Conservation (phyloP, 2,113 vertebrate species). For the Lampris megalopsis region DNA sequence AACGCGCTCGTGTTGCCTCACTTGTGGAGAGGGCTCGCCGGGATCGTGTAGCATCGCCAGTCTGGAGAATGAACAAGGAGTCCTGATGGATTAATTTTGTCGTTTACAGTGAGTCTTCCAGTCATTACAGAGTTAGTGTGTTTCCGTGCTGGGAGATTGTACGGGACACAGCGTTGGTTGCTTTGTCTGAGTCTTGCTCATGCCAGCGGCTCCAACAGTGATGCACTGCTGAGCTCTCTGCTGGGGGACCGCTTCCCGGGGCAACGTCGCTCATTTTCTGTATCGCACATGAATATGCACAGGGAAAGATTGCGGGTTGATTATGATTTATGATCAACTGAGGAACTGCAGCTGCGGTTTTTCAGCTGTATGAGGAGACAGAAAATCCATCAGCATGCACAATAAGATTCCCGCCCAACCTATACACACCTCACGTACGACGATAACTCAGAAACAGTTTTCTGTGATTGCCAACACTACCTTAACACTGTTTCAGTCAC, state of each 20-base stretch:
- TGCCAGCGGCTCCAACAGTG: conserved; percentile 33
- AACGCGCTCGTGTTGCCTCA: conserved; percentile 6
- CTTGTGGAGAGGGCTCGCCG: neutral
- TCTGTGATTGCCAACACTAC: conserved; percentile 10
- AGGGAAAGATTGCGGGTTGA: conserved; percentile 39
- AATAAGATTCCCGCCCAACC: conserved; percentile 7
- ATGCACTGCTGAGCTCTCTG: conserved; percentile 41
- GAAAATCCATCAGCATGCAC: conserved; percentile 5
- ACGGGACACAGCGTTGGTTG: neutral
- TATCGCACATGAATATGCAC: conserved; percentile 58
- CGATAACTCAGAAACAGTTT: conserved; percentile 3
- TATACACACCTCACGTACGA: neutral
- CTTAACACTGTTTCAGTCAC: neutral
- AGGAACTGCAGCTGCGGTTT: conserved; percentile 44
- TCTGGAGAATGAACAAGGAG: conserved; percentile 30
- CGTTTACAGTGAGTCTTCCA: conserved; percentile 17
- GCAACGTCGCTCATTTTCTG: conserved; percentile 55
- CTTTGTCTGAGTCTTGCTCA: conserved; percentile 5
- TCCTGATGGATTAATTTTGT: conserved; percentile 50
- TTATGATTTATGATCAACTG: conserved; percentile 64
- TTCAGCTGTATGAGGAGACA: neutral
- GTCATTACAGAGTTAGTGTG: conserved; percentile 18
- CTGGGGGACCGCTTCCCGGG: conserved; percentile 40
- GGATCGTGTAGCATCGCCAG: conserved; percentile 13
- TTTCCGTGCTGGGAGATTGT: conserved; percentile 40